Evolutionary conservation across 2,113 vertebrate species (phyloP).

Genomic region (Anolis carolinensis): DNA sequence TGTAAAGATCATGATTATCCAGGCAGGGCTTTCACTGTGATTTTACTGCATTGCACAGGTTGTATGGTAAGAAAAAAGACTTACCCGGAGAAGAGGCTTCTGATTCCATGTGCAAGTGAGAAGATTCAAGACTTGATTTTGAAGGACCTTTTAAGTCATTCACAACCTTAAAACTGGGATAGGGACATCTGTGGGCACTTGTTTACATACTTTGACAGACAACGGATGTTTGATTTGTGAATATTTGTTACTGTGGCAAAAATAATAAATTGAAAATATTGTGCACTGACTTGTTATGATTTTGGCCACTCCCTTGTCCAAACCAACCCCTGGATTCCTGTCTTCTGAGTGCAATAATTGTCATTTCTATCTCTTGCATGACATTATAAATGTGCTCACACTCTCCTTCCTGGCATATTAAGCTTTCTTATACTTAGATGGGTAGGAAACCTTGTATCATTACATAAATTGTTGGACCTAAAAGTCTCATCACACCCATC

Average conservation of each 20-base stretch:
- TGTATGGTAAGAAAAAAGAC: slow-evolving; percentile 71
- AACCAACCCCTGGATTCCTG: slow-evolving; percentile 48
- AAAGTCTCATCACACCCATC: background rate
- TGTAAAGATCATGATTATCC: slow-evolving; percentile 84
- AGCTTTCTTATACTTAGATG: slow-evolving; percentile 59
- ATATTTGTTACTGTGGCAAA: slow-evolving; percentile 89
- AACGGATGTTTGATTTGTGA: slow-evolving; percentile 81
- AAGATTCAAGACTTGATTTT: slow-evolving; percentile 67
- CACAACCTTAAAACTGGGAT: slow-evolving; percentile 57
- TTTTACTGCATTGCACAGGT: slow-evolving; percentile 79
- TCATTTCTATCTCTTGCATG: slow-evolving; percentile 59
- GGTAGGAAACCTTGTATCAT: background rate
- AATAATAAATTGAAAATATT: slow-evolving; percentile 86
- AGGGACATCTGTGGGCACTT: slow-evolving; percentile 64
- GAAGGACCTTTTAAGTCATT: slow-evolving; percentile 73
- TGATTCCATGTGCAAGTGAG: slow-evolving; percentile 73
- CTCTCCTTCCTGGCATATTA: slow-evolving; percentile 66
- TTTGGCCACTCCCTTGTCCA: slow-evolving; percentile 63
- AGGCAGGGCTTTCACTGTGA: slow-evolving; percentile 96
- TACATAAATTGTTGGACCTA: background rate
- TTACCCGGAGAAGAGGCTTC: slow-evolving; percentile 72
- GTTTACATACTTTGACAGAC: slow-evolving; percentile 78
- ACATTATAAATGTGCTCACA: slow-evolving; percentile 62
- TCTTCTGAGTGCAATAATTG: slow-evolving; percentile 55
- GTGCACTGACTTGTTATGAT: slow-evolving; percentile 73